Base-by-base conservation (phyloP, 2,113 vertebrate genomes). In the Actenoides hombroni region DNA sequence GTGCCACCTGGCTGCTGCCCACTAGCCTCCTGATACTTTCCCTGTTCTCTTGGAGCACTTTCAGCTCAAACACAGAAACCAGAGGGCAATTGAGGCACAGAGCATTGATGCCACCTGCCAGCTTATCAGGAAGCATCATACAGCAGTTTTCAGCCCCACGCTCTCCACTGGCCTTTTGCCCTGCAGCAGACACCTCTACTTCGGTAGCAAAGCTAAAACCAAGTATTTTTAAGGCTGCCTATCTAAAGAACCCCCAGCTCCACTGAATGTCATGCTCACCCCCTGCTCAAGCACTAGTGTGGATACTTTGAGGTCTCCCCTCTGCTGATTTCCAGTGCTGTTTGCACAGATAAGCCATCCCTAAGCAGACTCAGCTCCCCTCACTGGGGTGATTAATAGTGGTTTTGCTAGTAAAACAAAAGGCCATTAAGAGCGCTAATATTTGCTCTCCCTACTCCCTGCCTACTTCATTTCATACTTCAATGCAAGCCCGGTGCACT, bases 391-490 rank as follows among this genome's bases (percentile, higher is more conserved):
- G 95, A 95, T 95, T 95, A 95, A 97, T 88, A 40, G 79, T 8
- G 1, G 59, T 37, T 92, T 76, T 67, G 67, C 90, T 67, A 78
- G 74, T 79, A 87, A 96, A 96, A 93, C 95, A 95, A 91, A 91
- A 91, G 79, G 49, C 94, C 94, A 96, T 96, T 96, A 93, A 81
- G 48, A 90, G 46, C 21, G 8, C 89, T 93, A 91, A 86, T 94
- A 96, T 96, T 96, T 96, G 93, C 73, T 93, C 83, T 95, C 71
- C 59, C 68, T 89, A 39, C 86, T 95, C 82, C 76, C 92, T 92
- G 67, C 82, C 84, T 90, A 39, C 93, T 95, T 90, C 95, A 93
- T 95, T 92, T 91, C 92, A 85, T 86, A 69, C 87, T 83, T 63
- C 79, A 53, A 4, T 31, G 39, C n/a, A 17, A 93, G 60, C 69